These are phyloP conservation scores for Vicugna pacos DNA, from an alignment of 2,113 vertebrate species.

Conservation along the genomic window DNA sequence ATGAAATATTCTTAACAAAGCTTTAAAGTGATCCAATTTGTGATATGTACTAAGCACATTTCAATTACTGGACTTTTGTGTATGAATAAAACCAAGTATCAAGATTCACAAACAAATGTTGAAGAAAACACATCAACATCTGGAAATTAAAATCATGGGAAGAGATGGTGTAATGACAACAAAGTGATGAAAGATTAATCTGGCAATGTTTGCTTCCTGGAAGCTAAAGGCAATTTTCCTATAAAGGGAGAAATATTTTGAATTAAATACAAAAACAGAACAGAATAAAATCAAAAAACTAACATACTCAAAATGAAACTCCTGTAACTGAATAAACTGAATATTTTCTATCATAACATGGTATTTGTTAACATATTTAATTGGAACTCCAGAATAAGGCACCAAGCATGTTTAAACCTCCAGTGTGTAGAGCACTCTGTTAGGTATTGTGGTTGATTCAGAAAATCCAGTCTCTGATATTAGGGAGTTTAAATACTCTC, in stretches of 20 bases:
- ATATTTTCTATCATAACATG: not conserved
- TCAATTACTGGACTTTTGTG: not conserved
- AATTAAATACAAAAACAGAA: constrained; percentile 33
- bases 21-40: not conserved
- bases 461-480: not conserved
- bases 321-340: not conserved
- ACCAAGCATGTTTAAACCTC: not conserved
- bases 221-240: constrained; percentile 51
- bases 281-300: not conserved
- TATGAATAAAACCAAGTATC: constrained; percentile 6
- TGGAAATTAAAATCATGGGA: not conserved
- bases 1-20: constrained; percentile 19
- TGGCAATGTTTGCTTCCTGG: constrained; percentile 18
- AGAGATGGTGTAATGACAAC: not conserved
- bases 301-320: not conserved
- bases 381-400: not conserved
- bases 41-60: not conserved
- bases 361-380: not conserved
- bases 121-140: not conserved
- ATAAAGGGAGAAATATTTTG: constrained; percentile 4
- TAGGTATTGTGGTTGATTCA: not conserved
- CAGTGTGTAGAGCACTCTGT: not conserved
- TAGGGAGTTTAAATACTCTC: not conserved
- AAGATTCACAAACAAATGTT: constrained; percentile 31
- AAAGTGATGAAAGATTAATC: constrained; percentile 12